Conservation (phyloP, 2,888 invertebrate species). For the Lepidocyrtoides sp. region DNA sequence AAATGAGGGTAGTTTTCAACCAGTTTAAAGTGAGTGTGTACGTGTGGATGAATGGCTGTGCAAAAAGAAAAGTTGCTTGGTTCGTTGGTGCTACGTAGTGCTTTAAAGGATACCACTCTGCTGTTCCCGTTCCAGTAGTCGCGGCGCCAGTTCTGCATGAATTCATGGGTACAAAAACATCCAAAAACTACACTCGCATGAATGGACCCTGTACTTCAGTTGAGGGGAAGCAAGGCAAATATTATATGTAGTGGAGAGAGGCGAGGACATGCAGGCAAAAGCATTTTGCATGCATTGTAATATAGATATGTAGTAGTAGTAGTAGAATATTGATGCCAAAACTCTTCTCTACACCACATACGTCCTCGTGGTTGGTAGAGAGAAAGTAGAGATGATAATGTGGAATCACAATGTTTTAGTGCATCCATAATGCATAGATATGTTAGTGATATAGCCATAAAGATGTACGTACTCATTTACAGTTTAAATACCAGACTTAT, state of each 20-base stretch:
- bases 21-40: slow-evolving; percentile 55
- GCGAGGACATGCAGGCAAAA: slow-evolving; percentile 29
- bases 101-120: neutral
- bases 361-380: neutral
- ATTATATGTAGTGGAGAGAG: too few species aligned
- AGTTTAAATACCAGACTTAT: neutral
- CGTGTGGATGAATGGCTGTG: slow-evolving; percentile 7
- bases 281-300: slow-evolving; percentile 32
- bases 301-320: too few species aligned
- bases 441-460: neutral
- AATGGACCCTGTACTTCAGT: neutral
- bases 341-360: neutral
- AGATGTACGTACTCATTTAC: neutral
- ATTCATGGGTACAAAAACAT: slow-evolving; percentile 32
- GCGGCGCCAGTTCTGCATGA: slow-evolving; percentile 60
- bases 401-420: neutral
- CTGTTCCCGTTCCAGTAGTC: slow-evolving; percentile 9
- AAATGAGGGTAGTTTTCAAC: slow-evolving; percentile 70
- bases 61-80: slow-evolving; percentile 8
- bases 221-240: too few species aligned
- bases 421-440: neutral
- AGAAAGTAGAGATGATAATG: slow-evolving; percentile 5
- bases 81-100: slow-evolving; percentile 5
- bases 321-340: slow-evolving; percentile 55
- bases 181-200: slow-evolving; percentile 49